Base-by-base conservation (phyloP, 2,113 vertebrate species). In the Suncus etruscus region DNA sequence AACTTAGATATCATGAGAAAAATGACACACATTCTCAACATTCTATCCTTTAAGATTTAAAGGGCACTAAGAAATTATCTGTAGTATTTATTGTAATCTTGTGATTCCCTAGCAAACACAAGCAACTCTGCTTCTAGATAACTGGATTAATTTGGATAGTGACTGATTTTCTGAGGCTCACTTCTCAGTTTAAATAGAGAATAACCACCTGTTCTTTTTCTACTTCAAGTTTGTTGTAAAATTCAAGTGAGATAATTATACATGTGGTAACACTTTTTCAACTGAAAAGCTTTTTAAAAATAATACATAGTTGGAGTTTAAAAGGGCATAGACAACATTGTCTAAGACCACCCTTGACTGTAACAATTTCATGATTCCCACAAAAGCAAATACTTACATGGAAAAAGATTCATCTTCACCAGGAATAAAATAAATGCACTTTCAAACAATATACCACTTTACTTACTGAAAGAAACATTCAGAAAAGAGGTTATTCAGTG, bases 391-490 rank as follows among this genome's bases (percentile, higher is more conserved):
- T 2, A 8, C 58, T 90, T 63, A 45, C 3, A 6, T 80, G 70
- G 48, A 79, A 92, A 91, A 91, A 54, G 47, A 86, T 20, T 75
- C 74, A 83, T 29, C 24, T 12, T 70, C 22, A 79, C 45, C 16
- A 70, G 12, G n/a, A 87, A 87, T 72, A 66, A 94, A 88, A 48
- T 45, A 79, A 58, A 74, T 0, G 11, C 11, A 22, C 32, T 78
- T 50, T 74, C 69, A 78, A 75, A 20, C n/a, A 51, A 75, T 70
- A 85, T 77, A 73, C 22, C 9, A 29, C 84, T 83, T 81, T 32
- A 90, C 32, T 66, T 75, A 72, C 29, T 31, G 54, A 92, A 92
- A 93, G 65, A 77, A 82, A 78, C n/a, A 1, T 91, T 86, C 88
- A 79, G 81, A 91, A 94, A 93, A 73, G 51, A 92, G 32, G 20